Evolutionary conservation across 2,797 vertebrate species (phyloP).

Genomic region (Tapera naevia): DNA sequence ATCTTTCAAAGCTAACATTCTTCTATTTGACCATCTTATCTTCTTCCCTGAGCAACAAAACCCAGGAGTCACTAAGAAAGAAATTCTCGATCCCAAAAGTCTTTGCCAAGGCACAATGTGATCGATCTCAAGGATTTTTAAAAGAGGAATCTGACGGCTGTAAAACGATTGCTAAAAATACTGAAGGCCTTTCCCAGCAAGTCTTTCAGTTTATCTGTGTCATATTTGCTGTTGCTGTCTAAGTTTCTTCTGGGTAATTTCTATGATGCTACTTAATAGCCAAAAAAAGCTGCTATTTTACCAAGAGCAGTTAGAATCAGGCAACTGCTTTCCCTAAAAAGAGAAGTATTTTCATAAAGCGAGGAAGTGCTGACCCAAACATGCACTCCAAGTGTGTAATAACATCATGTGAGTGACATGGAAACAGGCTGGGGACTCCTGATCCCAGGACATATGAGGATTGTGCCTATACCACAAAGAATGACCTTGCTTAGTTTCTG

Average conservation of each 20-base stretch:
- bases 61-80: not conserved
- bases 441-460: not conserved
- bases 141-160: not conserved
- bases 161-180: not conserved
- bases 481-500: not conserved
- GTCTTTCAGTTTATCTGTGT: not conserved
- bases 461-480: not conserved
- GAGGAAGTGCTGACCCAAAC: not conserved
- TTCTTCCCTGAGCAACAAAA: not conserved
- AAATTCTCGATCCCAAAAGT: not conserved
- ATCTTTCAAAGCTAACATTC: slow-evolving; percentile 49
- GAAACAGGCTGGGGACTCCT: not conserved
- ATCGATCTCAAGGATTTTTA: slow-evolving; percentile 10
- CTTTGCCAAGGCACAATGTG: slow-evolving; percentile 19
- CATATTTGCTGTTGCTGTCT: not conserved
- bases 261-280: not conserved
- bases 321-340: not conserved
- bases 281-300: not conserved
- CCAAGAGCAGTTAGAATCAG: not conserved
- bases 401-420: slow-evolving; percentile 13
- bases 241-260: not conserved
- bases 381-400: not conserved
- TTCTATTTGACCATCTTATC: slow-evolving; percentile 50
- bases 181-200: not conserved
- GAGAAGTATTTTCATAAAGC: not conserved